Conservation (phyloP, 2,888 invertebrate genomes). For the Tenthredo distinguenda region DNA sequence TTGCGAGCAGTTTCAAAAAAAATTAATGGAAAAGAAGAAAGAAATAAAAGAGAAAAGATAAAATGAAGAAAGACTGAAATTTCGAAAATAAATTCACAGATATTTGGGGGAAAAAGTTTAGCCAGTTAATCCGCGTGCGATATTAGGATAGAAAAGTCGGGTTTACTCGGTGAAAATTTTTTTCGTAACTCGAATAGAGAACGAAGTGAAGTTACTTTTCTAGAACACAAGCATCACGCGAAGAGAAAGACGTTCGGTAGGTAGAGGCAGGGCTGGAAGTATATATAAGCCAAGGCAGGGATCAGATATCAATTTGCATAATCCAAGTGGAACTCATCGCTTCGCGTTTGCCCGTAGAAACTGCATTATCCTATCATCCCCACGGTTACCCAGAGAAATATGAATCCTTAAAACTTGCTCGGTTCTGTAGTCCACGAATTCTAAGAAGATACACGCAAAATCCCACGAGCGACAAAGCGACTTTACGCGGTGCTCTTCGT, state of each 20-base stretch:
- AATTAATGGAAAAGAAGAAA: neutral
- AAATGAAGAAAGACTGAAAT: neutral
- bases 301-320: constrained; percentile 50
- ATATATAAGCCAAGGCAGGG: constrained; percentile 31
- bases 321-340: constrained; percentile 46
- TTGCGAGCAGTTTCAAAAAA: neutral
- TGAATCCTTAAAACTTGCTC: constrained; percentile 33
- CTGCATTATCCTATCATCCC: constrained; percentile 48
- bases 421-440: neutral
- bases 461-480: neutral
- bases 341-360: constrained; percentile 39
- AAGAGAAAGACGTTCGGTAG: neutral
- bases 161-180: neutral
- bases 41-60: neutral
- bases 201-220: neutral
- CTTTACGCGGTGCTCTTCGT: neutral
- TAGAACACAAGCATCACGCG: neutral
- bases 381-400: constrained; percentile 42
- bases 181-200: neutral
- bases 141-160: neutral
- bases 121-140: neutral
- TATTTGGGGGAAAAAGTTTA: neutral
- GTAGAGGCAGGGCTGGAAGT: constrained; percentile 21
- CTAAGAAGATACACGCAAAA: neutral
- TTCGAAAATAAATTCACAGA: neutral